These are phyloP conservation scores for Steatornis caripensis DNA, from an alignment of 2,113 vertebrate genomes.

Conservation along the genomic window DNA sequence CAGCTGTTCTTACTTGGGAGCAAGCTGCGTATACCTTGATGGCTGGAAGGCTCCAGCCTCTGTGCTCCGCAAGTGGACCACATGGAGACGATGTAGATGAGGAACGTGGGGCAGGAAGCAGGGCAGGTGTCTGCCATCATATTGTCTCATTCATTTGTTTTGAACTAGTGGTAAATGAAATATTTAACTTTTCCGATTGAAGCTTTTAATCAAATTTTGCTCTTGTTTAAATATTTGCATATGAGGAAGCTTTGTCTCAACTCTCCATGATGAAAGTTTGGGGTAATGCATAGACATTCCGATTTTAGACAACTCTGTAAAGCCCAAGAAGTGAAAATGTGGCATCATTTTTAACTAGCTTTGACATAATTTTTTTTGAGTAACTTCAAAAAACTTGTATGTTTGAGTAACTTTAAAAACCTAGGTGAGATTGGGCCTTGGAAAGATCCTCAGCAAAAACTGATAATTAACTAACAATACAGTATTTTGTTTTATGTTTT, in stretches of 20 bases:
- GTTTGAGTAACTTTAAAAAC: no score
- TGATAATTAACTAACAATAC: neutral
- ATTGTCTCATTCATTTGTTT: neutral
- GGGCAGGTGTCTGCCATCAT: neutral
- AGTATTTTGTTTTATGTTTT: neutral
- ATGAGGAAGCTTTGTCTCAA: neutral
- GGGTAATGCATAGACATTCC: neutral
- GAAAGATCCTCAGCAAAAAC: neutral
- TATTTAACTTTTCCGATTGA: neutral
- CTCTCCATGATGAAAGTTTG: neutral
- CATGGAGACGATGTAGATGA: neutral
- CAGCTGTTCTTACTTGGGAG: neutral
- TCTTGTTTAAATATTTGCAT: neutral
- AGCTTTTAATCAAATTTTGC: neutral
- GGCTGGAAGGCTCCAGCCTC: neutral
- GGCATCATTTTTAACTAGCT: neutral
- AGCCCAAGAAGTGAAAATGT: neutral
- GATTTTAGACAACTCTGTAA: neutral
- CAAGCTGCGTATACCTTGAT: no score
- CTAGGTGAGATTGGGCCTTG: neutral
- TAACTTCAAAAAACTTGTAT: neutral
- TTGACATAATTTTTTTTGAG: neutral
- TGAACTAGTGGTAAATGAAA: neutral
- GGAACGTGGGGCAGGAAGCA: neutral
- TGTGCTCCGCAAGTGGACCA: neutral